Evolutionary conservation across 2,888 invertebrate species (phyloP).

Genomic region (Eupithecia subfuscata): DNA sequence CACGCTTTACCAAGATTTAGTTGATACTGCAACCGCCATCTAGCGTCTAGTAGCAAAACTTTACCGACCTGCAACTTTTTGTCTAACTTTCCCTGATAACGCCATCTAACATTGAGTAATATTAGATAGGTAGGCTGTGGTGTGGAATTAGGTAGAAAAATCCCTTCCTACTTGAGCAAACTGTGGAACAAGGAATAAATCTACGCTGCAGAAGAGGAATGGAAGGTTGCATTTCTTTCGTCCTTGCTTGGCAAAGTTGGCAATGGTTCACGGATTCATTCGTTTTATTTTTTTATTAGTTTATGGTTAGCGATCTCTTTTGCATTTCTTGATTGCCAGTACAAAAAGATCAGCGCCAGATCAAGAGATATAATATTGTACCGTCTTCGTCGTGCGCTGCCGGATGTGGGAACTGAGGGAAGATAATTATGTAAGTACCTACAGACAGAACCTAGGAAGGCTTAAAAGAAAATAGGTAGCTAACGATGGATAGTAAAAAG

Average conservation of each 20-base stretch:
- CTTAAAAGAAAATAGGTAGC: too few relatives aligned
- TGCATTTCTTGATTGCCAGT: not conserved
- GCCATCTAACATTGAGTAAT: slow-evolving; percentile 39
- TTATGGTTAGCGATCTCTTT: not conserved
- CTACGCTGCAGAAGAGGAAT: too few relatives aligned
- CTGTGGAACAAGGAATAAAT: too few relatives aligned
- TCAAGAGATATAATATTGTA: not conserved
- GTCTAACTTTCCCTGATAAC: not conserved
- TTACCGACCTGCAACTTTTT: not conserved
- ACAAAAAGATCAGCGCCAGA: not conserved
- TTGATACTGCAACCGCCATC: not conserved
- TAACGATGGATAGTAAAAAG: too few relatives aligned
- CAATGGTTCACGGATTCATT: not conserved
- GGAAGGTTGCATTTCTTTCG: too few relatives aligned
- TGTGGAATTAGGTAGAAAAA: too few relatives aligned
- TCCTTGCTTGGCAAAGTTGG: not conserved
- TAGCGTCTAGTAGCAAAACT: not conserved
- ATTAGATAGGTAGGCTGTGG: slow-evolving; percentile 6
- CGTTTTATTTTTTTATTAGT: not conserved
- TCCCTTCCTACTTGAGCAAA: not conserved
- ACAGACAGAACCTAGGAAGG: too few relatives aligned
- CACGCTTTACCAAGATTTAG: not conserved
- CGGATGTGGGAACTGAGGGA: too few relatives aligned
- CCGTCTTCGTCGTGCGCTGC: too few relatives aligned
- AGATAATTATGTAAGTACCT: too few relatives aligned